These are phyloP conservation scores for Sinodicranocentrus sp. DNA, from an alignment of 2,888 invertebrate species.

Conservation along the genomic window DNA sequence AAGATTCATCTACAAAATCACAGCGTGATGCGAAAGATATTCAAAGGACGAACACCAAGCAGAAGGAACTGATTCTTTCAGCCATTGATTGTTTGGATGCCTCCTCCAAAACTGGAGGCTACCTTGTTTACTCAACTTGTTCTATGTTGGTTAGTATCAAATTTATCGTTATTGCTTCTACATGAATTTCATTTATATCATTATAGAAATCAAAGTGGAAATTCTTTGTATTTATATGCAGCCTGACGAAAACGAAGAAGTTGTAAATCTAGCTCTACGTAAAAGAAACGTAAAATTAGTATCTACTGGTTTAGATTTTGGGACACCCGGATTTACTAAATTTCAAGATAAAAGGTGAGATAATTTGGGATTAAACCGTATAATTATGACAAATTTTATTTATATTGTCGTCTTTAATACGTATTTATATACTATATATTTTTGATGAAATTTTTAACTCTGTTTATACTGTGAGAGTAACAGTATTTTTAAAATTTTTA, in stretches of 20 bases:
- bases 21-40: constrained; percentile 94
- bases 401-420: too few relatives aligned
- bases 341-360: constrained; percentile 84
- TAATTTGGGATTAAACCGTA: too few relatives aligned
- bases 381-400: too few relatives aligned
- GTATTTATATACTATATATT: too few relatives aligned
- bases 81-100: constrained; percentile 98
- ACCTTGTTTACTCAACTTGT: constrained; percentile 99
- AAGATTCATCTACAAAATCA: constrained; percentile 97
- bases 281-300: constrained; percentile 95
- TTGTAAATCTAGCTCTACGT: constrained; percentile 95
- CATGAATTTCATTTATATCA: too few relatives aligned
- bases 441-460: too few relatives aligned
- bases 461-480: too few relatives aligned
- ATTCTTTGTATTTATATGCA: constrained; percentile 75
- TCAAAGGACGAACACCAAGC: constrained; percentile 93
- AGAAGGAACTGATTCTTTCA: constrained; percentile 93
- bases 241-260: constrained; percentile 99
- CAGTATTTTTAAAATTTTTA: too few relatives aligned
- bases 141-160: constrained; percentile 86
- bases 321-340: constrained; percentile 95
- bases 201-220: too few relatives aligned
- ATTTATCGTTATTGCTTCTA: too few relatives aligned
- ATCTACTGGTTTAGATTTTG: constrained; percentile 95
- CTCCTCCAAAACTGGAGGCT: constrained; percentile 94